These are phyloP conservation scores for Melanotaenia maccullochi DNA, from an alignment of 2,797 vertebrate genomes.

Conservation along the genomic window DNA sequence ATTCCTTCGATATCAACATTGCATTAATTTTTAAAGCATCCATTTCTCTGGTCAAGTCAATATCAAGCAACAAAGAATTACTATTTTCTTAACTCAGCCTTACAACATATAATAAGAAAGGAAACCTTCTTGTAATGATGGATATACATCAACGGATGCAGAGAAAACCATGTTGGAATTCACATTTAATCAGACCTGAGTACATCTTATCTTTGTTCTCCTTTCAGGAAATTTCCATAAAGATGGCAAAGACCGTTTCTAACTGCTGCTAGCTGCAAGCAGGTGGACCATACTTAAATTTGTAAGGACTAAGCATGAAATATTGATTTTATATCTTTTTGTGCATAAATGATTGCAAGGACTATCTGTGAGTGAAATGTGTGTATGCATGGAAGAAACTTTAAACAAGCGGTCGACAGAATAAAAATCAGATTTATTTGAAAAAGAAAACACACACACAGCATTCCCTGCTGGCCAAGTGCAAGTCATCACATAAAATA, in stretches of 20 bases:
- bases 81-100: slow-evolving; percentile 3
- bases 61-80: slow-evolving; percentile 3
- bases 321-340: background rate
- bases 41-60: background rate
- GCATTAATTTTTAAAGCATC: slow-evolving; percentile 46
- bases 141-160: background rate
- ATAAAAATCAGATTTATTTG: slow-evolving; percentile 1
- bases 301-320: background rate
- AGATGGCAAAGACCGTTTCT: slow-evolving; percentile 4
- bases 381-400: background rate
- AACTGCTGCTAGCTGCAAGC: background rate
- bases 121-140: background rate
- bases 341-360: background rate
- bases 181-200: slow-evolving; percentile 10
- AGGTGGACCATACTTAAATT: background rate
- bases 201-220: background rate
- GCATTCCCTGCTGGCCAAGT: slow-evolving; percentile 18
- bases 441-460: background rate
- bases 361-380: background rate
- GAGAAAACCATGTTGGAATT: background rate
- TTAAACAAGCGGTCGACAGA: slow-evolving; percentile 2
- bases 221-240: slow-evolving; percentile 21
- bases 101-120: slow-evolving; percentile 3
- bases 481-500: slow-evolving; percentile 10
- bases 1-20: slow-evolving; percentile 21